Evolutionary conservation across 2,113 vertebrate genomes (phyloP).

Genomic region (Willisornis vidua): DNA sequence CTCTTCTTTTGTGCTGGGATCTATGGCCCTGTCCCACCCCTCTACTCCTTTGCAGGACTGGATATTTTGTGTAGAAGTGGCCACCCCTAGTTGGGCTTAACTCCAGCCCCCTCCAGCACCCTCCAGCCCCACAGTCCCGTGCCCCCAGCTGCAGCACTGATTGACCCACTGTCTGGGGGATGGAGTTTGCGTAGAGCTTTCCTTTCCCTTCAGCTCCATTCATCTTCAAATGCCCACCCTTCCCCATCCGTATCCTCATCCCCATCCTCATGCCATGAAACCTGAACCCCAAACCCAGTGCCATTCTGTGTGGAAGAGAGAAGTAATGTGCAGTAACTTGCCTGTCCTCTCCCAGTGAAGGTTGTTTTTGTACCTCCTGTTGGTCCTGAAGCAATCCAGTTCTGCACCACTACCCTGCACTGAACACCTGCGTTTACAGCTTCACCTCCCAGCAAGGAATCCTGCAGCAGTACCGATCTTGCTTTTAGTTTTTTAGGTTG

Average conservation of each 20-base stretch:
- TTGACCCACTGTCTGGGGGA: background rate
- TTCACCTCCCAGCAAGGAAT: slow-evolving; percentile 61
- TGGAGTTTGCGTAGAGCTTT: slow-evolving; percentile 38
- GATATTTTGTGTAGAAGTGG: slow-evolving; percentile 49
- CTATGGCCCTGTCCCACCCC: background rate
- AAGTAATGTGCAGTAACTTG: slow-evolving; percentile 62
- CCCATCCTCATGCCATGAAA: background rate
- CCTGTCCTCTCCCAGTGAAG: slow-evolving; percentile 18
- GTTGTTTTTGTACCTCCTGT: slow-evolving; percentile 65
- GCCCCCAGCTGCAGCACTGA: background rate
- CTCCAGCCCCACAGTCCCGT: fast-evolving
- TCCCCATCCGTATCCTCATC: background rate
- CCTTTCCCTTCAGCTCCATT: background rate
- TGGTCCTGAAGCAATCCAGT: slow-evolving; percentile 62
- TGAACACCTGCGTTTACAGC: slow-evolving; percentile 62
- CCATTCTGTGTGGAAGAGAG: slow-evolving; percentile 10
- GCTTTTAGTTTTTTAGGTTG: slow-evolving; percentile 72
- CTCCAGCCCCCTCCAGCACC: background rate
- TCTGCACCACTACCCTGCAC: slow-evolving; percentile 65
- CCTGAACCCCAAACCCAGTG: background rate
- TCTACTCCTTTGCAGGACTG: background rate
- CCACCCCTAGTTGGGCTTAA: slow-evolving; percentile 19
- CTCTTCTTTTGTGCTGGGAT: background rate
- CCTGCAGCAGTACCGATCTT: slow-evolving; percentile 65
- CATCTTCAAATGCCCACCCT: slow-evolving; percentile 2